Conservation (phyloP, 2,113 vertebrate species). For the Varanus salvator region DNA sequence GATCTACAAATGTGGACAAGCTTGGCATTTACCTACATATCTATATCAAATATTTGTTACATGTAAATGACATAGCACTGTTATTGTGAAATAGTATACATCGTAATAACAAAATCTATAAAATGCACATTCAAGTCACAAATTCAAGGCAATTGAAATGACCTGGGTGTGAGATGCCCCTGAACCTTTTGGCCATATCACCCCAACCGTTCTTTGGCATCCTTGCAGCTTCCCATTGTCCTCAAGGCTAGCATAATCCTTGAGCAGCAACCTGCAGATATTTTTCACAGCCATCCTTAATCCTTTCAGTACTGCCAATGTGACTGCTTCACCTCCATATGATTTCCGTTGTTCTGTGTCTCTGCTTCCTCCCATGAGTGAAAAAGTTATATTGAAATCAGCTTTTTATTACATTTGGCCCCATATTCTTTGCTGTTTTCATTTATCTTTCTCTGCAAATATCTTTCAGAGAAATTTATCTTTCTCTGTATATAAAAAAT, state of each 20-base stretch:
- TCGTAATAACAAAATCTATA: background rate
- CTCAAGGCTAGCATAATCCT: background rate
- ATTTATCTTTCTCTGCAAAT: slow-evolving; percentile 24
- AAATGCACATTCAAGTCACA: background rate
- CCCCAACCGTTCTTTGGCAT: background rate
- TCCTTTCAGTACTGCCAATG: slow-evolving; percentile 39
- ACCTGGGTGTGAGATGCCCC: background rate
- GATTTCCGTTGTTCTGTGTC: background rate
- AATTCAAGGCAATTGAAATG: background rate
- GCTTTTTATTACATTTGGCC: slow-evolving; percentile 10
- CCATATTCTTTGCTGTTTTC: slow-evolving; percentile 29
- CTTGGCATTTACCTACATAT: background rate
- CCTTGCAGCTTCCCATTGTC: background rate
- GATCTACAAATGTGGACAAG: background rate
- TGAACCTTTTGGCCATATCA: background rate
- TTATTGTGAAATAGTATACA: background rate
- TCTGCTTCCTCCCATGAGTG: background rate
- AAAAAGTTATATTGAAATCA: background rate
- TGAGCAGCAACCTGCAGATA: too few relatives aligned
- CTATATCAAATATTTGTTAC: background rate
- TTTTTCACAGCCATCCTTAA: slow-evolving; percentile 33
- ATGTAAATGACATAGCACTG: background rate
- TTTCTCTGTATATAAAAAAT: slow-evolving; percentile 17
- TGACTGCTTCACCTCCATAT: fast-evolving
- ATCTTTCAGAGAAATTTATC: slow-evolving; percentile 5